A percentile compares a stretch with the other conserved stretches of the same genome.
Evolutionary conservation across 2,888 invertebrate species (phyloP).

Genomic region (Hemicrepidius hirtus): DNA sequence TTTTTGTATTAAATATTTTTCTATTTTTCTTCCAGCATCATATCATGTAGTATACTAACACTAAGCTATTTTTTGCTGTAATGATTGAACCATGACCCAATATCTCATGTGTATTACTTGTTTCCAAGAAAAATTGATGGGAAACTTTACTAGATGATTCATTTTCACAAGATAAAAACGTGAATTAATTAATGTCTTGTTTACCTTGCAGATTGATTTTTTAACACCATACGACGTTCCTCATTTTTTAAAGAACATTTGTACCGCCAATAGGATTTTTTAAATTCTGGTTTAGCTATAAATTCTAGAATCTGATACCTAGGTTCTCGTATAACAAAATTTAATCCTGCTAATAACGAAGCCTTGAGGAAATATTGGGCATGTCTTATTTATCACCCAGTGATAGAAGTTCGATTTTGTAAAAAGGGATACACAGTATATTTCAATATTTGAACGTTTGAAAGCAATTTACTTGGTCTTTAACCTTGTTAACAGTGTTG

Average conservation of each 20-base stretch:
- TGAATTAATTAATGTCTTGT: not conserved
- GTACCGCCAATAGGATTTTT: too few species aligned
- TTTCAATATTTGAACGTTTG: not conserved
- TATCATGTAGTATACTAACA: too few species aligned
- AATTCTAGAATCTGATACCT: not conserved
- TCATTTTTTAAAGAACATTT: not conserved
- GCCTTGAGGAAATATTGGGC: not conserved
- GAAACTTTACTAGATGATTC: too few species aligned
- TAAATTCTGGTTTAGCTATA: not conserved
- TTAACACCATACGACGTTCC: not conserved
- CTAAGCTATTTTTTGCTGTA: too few species aligned
- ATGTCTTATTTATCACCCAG: conserved; percentile 11
- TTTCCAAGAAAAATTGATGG: too few species aligned
- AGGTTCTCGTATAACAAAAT: not conserved
- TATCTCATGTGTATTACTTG: too few species aligned
- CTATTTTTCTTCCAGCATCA: too few species aligned
- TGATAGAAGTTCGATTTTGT: not conserved
- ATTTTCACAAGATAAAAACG: not conserved
- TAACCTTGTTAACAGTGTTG: conserved; percentile 6
- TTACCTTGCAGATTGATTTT: not conserved
- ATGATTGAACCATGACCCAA: too few species aligned
- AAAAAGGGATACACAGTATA: not conserved
- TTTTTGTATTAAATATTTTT: too few species aligned
- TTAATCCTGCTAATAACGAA: conserved; percentile 17
- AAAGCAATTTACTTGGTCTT: conserved; percentile 9